Base-by-base conservation (phyloP, 2,888 invertebrate genomes). In the Drosophila limbata region DNA sequence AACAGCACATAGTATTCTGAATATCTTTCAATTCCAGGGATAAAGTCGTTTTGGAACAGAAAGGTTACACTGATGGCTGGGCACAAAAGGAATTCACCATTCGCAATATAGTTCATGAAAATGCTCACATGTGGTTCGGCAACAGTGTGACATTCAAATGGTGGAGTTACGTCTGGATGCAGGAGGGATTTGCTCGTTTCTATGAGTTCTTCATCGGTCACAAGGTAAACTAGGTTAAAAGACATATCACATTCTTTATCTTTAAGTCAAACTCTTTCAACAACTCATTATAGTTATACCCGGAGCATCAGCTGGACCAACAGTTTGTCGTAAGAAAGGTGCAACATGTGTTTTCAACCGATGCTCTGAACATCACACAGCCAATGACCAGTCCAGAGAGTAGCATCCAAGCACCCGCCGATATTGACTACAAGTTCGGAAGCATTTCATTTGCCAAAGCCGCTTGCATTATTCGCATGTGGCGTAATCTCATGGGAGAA, bases 311-410 rank as follows among this genome's bases (percentile, higher is more conserved):
- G 48, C 90, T 96, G 53, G 94, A 94, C 52, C 94, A 94, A 10
- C 95, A 96, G 79, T 96, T 96, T 84, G 94, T 96, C 1, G 92
- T 94, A 0, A 94, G 95, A 45, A 95, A 95, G 87, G 82, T 96
- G 0, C 96, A 96, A 73, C 91, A 93, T 0, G 94, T 95, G 11
- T 92, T 96, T 13, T 92, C 92, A 0, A 87, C 84, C 10, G 96
- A 96, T 84, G 94, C 95, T 13, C 84, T 92, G 0, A 90, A 92
- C 40, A 91, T 92, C 6, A 93, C 94, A 0, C 94, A 94, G 31
- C 93, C 96, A 0, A 91, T 96, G 73, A 94, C 94, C 4, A 82
- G 68, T 21, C 59, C 59, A 0, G 93, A 94, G 51, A 89, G 90
- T 2, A 90, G 91, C 1, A 94, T 95, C 0, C 93, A 93, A 4